Evolutionary conservation across 2,797 vertebrate genomes (phyloP).

Genomic region (Varecia variegata): DNA sequence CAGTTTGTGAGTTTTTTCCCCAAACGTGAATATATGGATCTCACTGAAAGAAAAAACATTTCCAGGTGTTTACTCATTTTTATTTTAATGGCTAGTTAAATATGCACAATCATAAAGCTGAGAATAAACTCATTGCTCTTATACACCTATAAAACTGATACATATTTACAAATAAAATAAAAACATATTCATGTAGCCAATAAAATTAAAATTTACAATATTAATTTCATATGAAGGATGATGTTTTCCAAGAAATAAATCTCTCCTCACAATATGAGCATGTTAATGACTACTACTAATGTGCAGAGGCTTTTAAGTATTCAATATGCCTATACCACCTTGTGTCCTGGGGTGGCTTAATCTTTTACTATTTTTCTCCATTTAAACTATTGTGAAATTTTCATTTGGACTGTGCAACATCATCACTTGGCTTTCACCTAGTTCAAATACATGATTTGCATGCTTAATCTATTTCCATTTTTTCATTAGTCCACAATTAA

Average conservation of each 20-base stretch:
- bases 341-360: neutral
- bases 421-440: neutral
- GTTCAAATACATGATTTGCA: neutral
- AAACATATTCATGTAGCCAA: neutral
- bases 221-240: neutral
- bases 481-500: neutral
- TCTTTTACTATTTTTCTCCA: neutral
- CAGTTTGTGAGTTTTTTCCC: neutral
- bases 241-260: neutral
- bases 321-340: neutral
- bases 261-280: neutral
- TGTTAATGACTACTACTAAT: neutral
- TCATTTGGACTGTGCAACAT: neutral
- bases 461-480: neutral
- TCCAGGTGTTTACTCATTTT: neutral
- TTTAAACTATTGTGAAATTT: conserved; percentile 12
- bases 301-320: neutral
- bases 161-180: conserved; percentile 9
- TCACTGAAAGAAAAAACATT: neutral
- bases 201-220: neutral
- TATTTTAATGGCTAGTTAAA: neutral
- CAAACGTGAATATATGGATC: neutral
- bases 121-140: neutral
- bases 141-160: neutral
- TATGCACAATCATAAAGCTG: neutral